A percentile compares a stretch with the other conserved stretches of the same genome.
Conservation (phyloP, 2,113 vertebrate species). For the Suricata suricatta region DNA sequence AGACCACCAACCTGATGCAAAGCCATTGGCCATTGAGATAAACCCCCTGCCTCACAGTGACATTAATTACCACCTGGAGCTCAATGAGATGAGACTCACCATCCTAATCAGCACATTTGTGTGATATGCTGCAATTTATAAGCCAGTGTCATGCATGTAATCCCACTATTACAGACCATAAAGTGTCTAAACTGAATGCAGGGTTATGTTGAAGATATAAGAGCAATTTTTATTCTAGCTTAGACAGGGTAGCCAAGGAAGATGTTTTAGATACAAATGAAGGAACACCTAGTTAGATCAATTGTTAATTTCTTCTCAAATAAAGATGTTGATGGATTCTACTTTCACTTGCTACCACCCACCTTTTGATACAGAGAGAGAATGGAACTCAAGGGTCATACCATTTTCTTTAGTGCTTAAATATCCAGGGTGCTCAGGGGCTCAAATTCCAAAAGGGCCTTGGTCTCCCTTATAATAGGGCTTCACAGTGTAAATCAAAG, state of each 20-base stretch:
- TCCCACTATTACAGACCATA: background rate
- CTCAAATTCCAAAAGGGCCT: background rate
- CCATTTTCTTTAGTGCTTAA: background rate
- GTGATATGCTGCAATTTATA: background rate
- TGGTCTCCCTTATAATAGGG: background rate
- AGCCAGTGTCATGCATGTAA: background rate
- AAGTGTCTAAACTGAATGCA: background rate
- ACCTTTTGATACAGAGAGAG: slow-evolving; percentile 16
- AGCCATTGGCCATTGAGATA: background rate
- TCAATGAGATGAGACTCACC: background rate
- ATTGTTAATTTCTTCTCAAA: slow-evolving; percentile 39
- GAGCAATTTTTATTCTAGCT: background rate
- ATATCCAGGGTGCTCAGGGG: background rate
- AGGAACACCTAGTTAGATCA: background rate
- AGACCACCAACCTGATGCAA: background rate
- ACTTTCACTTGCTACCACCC: background rate
- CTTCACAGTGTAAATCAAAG: background rate
- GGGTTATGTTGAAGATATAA: background rate
- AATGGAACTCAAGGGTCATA: background rate
- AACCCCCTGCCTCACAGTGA: background rate
- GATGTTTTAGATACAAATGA: background rate
- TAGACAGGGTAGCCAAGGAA: background rate
- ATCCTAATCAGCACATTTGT: background rate
- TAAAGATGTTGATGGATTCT: background rate
- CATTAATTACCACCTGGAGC: background rate